A percentile compares a stretch with the other conserved stretches of the same genome.
Conservation (phyloP, 2,113 vertebrate species). For the Labeo catla region DNA sequence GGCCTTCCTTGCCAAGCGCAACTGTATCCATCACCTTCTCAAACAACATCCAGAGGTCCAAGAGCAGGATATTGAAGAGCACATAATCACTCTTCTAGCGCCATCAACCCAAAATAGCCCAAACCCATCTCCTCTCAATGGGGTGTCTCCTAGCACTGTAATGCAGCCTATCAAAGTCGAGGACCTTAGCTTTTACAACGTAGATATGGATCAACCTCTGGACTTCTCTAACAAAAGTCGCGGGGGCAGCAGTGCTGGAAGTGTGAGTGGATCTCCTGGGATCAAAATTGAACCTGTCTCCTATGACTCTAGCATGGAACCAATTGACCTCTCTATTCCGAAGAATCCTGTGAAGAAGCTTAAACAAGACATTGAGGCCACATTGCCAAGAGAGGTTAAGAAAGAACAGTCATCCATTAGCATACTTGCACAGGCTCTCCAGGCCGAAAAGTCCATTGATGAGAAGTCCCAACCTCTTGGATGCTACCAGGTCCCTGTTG, state of each 20-base stretch:
- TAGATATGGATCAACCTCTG: slow-evolving; percentile 85
- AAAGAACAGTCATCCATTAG: slow-evolving; percentile 69
- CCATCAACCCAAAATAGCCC: slow-evolving; percentile 36
- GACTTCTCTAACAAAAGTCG: slow-evolving; percentile 89
- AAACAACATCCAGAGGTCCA: slow-evolving; percentile 94
- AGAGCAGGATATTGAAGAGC: slow-evolving; percentile 71
- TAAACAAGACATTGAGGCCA: slow-evolving; percentile 53
- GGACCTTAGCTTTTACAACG: slow-evolving; percentile 37
- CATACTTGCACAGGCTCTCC: slow-evolving; percentile 22
- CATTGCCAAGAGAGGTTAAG: slow-evolving; percentile 64
- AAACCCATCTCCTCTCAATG: slow-evolving; percentile 38
- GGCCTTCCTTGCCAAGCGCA: slow-evolving; percentile 90
- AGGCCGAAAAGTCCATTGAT: slow-evolving; percentile 31
- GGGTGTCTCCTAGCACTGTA: slow-evolving; percentile 24
- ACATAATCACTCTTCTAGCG: slow-evolving; percentile 64
- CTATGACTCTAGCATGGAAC: slow-evolving; percentile 76
- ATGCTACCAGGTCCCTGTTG: slow-evolving; percentile 51
- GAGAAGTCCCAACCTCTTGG: slow-evolving; percentile 47
- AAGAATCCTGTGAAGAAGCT: slow-evolving; percentile 80
- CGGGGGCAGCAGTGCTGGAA: slow-evolving; percentile 31
- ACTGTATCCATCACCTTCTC: slow-evolving; percentile 95
- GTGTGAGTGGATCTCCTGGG: slow-evolving; percentile 19
- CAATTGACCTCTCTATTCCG: slow-evolving; percentile 94
- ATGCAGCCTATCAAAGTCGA: slow-evolving; percentile 51
- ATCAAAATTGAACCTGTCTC: slow-evolving; percentile 46